These are phyloP conservation scores for Ctena decussata DNA, from an alignment of 2,888 invertebrate genomes.

Conservation along the genomic window DNA sequence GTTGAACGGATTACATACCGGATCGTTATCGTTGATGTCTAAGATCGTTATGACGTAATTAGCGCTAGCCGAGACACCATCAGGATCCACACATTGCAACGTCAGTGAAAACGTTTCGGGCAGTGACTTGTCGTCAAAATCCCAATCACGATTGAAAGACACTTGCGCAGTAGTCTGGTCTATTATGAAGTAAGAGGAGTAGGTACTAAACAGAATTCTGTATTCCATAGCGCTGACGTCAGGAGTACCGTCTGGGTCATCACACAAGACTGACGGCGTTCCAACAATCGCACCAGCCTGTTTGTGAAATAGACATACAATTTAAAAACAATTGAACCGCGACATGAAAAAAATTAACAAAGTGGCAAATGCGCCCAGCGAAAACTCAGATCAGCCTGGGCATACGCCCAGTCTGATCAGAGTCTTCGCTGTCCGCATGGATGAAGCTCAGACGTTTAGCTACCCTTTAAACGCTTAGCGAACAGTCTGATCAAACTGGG, in stretches of 20 bases:
- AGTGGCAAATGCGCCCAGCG: too few species aligned
- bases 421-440: too few species aligned
- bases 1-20: constrained; percentile 39
- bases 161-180: constrained; percentile 32
- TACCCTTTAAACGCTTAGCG: too few species aligned
- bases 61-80: constrained; percentile 43
- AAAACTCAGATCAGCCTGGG: too few species aligned
- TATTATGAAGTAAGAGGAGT: constrained; percentile 51
- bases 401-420: too few species aligned
- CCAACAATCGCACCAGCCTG: constrained; percentile 49
- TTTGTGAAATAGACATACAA: too few species aligned
- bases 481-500: too few species aligned
- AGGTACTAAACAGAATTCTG: constrained; percentile 43
- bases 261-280: constrained; percentile 34
- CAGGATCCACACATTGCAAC: constrained; percentile 51
- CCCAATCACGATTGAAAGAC: constrained; percentile 35
- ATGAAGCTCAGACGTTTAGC: too few species aligned
- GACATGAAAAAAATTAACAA: too few species aligned
- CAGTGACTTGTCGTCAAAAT: constrained; percentile 50
- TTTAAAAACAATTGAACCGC: too few species aligned
- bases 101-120: constrained; percentile 46
- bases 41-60: constrained; percentile 35
- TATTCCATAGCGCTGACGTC: constrained; percentile 40
- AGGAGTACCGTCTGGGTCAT: constrained; percentile 48
- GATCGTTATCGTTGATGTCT: constrained; percentile 62